These are phyloP conservation scores for Mellivora capensis DNA, from an alignment of 2,113 vertebrate species.

Conservation along the genomic window DNA sequence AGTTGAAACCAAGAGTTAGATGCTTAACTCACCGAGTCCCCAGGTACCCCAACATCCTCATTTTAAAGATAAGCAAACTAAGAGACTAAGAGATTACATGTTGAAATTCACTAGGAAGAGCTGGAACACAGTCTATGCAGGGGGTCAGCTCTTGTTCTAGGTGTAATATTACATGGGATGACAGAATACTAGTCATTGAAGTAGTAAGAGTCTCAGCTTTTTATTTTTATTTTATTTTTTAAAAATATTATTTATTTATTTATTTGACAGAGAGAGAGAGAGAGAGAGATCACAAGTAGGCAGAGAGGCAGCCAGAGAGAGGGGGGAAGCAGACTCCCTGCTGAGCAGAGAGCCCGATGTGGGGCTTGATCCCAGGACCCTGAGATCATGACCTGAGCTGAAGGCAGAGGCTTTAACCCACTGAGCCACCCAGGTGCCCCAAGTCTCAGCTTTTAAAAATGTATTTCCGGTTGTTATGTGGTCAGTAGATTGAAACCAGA, in stretches of 20 bases:
- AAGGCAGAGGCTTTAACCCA: too few relatives aligned
- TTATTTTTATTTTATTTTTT: too few relatives aligned
- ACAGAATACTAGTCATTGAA: background rate
- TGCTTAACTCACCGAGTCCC: background rate
- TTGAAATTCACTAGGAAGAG: background rate
- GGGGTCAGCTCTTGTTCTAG: background rate
- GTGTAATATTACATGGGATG: background rate
- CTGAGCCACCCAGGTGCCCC: too few relatives aligned
- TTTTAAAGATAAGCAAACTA: background rate
- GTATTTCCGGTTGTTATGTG: background rate
- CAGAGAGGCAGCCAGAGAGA: too few relatives aligned
- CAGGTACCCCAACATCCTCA: background rate
- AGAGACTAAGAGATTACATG: background rate
- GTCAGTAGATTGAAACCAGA: background rate
- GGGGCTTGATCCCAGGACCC: too few relatives aligned
- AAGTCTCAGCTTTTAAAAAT: constrained; percentile 5
- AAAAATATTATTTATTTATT: too few relatives aligned
- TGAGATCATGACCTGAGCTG: too few relatives aligned
- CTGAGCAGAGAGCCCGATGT: too few relatives aligned
- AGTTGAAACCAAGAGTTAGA: background rate
- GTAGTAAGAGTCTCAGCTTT: background rate
- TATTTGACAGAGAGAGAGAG: too few relatives aligned
- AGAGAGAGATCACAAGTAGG: too few relatives aligned
- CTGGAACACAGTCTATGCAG: background rate
- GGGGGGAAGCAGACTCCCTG: too few relatives aligned